Base-by-base conservation (phyloP, 2,888 invertebrate genomes). In the Strigamia maritima region DNA sequence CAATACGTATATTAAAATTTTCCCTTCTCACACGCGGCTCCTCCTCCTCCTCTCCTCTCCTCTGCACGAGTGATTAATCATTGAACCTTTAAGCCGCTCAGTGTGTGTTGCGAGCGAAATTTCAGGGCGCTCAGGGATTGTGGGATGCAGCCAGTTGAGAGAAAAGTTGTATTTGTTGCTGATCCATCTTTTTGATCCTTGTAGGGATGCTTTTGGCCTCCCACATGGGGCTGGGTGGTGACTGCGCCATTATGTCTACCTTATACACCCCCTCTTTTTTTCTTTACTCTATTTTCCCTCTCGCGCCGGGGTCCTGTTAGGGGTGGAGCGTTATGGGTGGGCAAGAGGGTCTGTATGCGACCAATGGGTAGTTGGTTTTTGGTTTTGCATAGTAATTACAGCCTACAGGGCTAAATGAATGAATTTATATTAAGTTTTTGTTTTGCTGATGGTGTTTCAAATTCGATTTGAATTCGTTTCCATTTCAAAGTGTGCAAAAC, bases 1-100 rank as follows among this genome's bases (percentile, higher is more conserved):
- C 79, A 79, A 79, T 79, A 79, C 79, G 44, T 38, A 79, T 79
- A 79, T 79, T 79, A 79, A 79, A 79, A 75, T 79, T 78, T 79
- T 79, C 74, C 75, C 75, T 24, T 16, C 44, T 28, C 65, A 70
- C 28, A 28, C 75, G 28, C 38, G 75, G 70, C 60, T 60, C 60
- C 60, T 60, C 60, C 60, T 60, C 54, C 54, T 54, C 60, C 28
- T 24, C 70, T 28, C 12, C 12, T 19, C 40, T 40, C 24, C 75
- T 26, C 70, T 70, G 70, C 70, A 70, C 70, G 70, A 70, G 75
- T 75, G 79, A 79, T 79, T 79, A 79, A 79, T 79, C 79, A 54
- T 44, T 28, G 38, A 79, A 79, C 75, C 74, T 79, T 54, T 79
- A 79, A 79, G 79, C 79, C 79, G 70, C 79, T 31, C 79, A 38